Evolutionary conservation across 2,888 invertebrate genomes (phyloP).

Genomic region (Dromius quadrimaculatus): DNA sequence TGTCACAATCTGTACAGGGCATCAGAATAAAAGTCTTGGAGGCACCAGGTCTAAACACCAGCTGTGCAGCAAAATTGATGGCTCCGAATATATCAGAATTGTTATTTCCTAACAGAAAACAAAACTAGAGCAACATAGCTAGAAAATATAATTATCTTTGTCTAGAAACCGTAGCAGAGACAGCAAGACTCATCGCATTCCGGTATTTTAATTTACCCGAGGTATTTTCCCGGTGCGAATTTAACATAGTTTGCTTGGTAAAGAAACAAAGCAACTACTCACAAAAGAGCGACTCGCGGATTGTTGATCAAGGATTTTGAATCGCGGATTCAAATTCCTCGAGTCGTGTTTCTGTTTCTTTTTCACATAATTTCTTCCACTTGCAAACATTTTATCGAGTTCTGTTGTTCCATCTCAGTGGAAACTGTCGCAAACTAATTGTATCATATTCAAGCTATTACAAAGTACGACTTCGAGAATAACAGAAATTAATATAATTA

Average conservation of each 20-base stretch:
- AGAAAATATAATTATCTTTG: constrained; percentile 35
- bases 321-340: constrained; percentile 16
- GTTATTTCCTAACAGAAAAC: constrained; percentile 66
- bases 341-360: constrained; percentile 18
- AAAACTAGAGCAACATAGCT: constrained; percentile 36
- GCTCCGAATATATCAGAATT: constrained; percentile 82
- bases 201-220: constrained; percentile 37
- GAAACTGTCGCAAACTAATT: constrained; percentile 5
- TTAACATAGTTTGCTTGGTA: constrained; percentile 27
- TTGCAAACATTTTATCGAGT: constrained; percentile 6
- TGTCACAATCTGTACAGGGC: constrained; percentile 83
- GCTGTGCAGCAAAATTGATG: constrained; percentile 77
- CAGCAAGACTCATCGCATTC: constrained; percentile 19
- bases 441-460: not conserved
- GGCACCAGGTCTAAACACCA: constrained; percentile 86
- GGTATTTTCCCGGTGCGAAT: constrained; percentile 37
- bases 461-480: not conserved
- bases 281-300: constrained; percentile 33
- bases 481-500: not conserved
- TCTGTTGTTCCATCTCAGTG: not conserved
- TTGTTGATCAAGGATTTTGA: constrained; percentile 21
- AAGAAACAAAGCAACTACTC: constrained; percentile 34
- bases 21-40: constrained; percentile 85
- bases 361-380: not conserved
- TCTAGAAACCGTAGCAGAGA: not conserved